Evolutionary conservation across 2,888 invertebrate species (phyloP).

Genomic region (Drosophila dives): DNA sequence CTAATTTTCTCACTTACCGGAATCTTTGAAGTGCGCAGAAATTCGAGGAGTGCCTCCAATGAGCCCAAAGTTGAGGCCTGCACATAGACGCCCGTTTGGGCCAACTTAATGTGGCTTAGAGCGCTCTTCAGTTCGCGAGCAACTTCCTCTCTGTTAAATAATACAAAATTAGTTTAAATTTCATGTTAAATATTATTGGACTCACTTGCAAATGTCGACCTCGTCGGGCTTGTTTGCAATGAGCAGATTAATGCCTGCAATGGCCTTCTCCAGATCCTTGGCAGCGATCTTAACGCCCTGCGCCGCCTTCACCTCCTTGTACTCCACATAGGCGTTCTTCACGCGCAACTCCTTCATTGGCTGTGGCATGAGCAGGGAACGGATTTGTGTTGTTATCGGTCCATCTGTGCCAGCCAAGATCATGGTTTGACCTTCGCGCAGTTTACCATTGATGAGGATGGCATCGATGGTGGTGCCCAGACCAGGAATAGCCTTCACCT

Average conservation of each 20-base stretch:
- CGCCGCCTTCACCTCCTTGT: slow-evolving; percentile 97
- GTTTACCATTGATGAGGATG: slow-evolving; percentile 97
- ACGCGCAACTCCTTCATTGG: slow-evolving; percentile 98
- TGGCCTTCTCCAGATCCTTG: slow-evolving; percentile 98
- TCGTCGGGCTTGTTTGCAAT: slow-evolving; percentile 98
- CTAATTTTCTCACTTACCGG: slow-evolving; percentile 89
- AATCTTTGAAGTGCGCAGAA: slow-evolving; percentile 95
- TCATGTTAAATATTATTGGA: slow-evolving; percentile 3
- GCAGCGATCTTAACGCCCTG: slow-evolving; percentile 99
- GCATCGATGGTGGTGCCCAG: slow-evolving; percentile 99
- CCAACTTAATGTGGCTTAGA: slow-evolving; percentile 95
- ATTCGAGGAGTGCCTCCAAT: slow-evolving; percentile 97
- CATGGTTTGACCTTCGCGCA: slow-evolving; percentile 97
- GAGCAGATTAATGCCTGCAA: slow-evolving; percentile 96
- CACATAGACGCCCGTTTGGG: slow-evolving; percentile 98
- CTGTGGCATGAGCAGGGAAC: slow-evolving; percentile 98
- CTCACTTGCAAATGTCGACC: slow-evolving; percentile 91
- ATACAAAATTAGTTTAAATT: not conserved
- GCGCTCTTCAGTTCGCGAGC: slow-evolving; percentile 94
- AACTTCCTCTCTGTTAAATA: slow-evolving; percentile 90
- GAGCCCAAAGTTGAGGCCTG: slow-evolving; percentile 99
- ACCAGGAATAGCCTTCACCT: slow-evolving; percentile 98
- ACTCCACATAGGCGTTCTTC: slow-evolving; percentile 97
- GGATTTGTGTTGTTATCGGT: slow-evolving; percentile 98
- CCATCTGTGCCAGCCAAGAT: slow-evolving; percentile 99